Base-by-base conservation (phyloP, 1,140 invertebrate genomes). In the Zaprionus africanus region DNA sequence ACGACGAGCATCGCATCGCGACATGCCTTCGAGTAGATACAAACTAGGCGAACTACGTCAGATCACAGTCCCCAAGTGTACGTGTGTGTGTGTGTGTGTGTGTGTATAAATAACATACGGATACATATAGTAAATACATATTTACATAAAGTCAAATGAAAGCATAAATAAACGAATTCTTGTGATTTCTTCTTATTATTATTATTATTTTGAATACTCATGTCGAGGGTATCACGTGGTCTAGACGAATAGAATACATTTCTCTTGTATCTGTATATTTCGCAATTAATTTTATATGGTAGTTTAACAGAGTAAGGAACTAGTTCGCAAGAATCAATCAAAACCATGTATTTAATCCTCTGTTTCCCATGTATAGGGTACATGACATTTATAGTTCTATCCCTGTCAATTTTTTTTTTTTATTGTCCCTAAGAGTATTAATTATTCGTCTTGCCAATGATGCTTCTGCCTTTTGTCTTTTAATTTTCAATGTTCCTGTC, bases 121-220 rank as follows among this genome's bases (percentile, higher is more conserved):
- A 51, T 60, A 60, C 54, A 66, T 62, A 41, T 59, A 5, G 34
- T 56, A 66, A 56, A 34, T 66, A 13, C n/a, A 31, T 15, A 61
- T 17, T 28, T 46, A 51, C 19, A 63, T 22, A 41, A 46, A 63
- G 24, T 59, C 59, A 62, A 62, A 38, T 67, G 68, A 65, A 82
- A 78, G 82, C 79, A 81, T 82, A 81, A 82, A 82, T 82, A 81
- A 81, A 78, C 67, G 66, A 76, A 59, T 73, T 61, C 41, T 57
- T 49, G 43, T 77, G 38, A 57, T 43, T 75, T 49, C n/a, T 67
- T 59, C 9, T 67, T 54, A 54, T 41, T 46, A 43, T 43, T 69
- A 38, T 46, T 69, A 38, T 66, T 57, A 24, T 54, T 54, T 51
- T 41, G 11, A 31, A 26, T n/a, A 59, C 26, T 24, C 19, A 13